Evolutionary conservation across 1,140 invertebrate genomes (phyloP), one percentile per base, ranked within the genome.

Genomic region (Triops longicaudatus): DNA sequence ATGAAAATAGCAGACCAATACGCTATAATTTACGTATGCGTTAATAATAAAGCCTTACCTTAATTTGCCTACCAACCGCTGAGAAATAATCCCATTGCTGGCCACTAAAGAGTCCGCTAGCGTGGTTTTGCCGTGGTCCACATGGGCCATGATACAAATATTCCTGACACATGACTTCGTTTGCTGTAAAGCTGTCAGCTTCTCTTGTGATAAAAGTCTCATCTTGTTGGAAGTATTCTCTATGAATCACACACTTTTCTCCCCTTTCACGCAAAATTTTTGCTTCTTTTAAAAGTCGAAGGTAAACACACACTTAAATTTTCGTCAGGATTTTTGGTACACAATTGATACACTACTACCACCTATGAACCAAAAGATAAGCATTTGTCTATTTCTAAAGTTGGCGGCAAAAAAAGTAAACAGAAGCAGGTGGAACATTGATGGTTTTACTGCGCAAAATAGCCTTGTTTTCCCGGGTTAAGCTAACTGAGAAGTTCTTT

Each of bases 61-160:
- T 73, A 98, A 86, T 82, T 94, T 95, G 9, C 96, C 97, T 37
- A 94, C 96, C 86, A 96, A 90, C 83, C 92, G 89, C 80, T 91
- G 89, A 10, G 95, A 97, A 81, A 99, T 97, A 78, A 98, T 94
- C 28, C 96, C 96, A 90, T 99, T 99, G 80, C 92, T 95, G 10
- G 97, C 96, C 78, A 99, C 90, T 26, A 99, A 84, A 43, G 91
- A 92, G 86, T 99, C 98, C 1, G 97, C 97, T 75, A 99, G 84
- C 6, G 97, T 99, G 0, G 98, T 99, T 86, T 99, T 99, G 0
- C 97, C 98, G 89, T 99, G 98, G 85, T 99, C 98, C 77, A 99
- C 98, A 88, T 99, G 98, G 17, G 98, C 98, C 82, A 99, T 87
- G 80, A 99, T 98, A 85, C 97, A 99, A 82, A 99, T 94, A 86